Percentiles rank a stretch among this genome's conserved stretches.
Evolutionary conservation across 2,113 vertebrate genomes (phyloP).

Genomic region (Nannospalax galili): DNA sequence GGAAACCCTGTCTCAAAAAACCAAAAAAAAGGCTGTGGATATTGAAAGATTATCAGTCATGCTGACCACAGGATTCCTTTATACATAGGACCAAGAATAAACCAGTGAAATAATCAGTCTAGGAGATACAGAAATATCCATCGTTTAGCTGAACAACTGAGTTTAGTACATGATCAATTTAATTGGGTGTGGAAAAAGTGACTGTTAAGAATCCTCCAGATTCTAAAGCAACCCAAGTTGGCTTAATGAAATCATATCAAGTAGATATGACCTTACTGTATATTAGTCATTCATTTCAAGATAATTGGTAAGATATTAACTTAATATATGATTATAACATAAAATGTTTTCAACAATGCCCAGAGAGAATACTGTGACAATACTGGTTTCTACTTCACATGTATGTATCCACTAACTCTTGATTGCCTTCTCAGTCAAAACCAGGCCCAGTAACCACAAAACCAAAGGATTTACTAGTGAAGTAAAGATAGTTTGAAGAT

Average conservation of each 20-base stretch:
- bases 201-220: not conserved
- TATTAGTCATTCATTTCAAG: slow-evolving; percentile 42
- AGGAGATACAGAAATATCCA: slow-evolving; percentile 31
- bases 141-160: slow-evolving; percentile 20
- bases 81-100: slow-evolving; percentile 32
- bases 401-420: slow-evolving; percentile 19
- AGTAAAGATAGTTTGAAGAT: slow-evolving; percentile 23
- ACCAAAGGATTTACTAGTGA: slow-evolving; percentile 27
- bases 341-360: slow-evolving; percentile 62
- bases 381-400: slow-evolving; percentile 52
- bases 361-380: slow-evolving; percentile 51
- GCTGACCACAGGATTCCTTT: slow-evolving; percentile 50
- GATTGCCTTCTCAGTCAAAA: slow-evolving; percentile 40
- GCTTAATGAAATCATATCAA: slow-evolving; percentile 61
- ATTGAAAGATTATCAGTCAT: slow-evolving; percentile 26
- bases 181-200: slow-evolving; percentile 48
- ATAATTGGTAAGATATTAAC: slow-evolving; percentile 36
- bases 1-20: too few species aligned
- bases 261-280: slow-evolving; percentile 24
- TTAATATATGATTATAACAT: slow-evolving; percentile 28
- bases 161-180: slow-evolving; percentile 57
- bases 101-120: slow-evolving; percentile 56
- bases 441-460: slow-evolving; percentile 24
- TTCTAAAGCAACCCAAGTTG: slow-evolving; percentile 37
- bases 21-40: too few species aligned